phyloP scores from a whole-genome alignment of 92 coral and sea anemone species.

The Siderastrea siderea region DNA sequence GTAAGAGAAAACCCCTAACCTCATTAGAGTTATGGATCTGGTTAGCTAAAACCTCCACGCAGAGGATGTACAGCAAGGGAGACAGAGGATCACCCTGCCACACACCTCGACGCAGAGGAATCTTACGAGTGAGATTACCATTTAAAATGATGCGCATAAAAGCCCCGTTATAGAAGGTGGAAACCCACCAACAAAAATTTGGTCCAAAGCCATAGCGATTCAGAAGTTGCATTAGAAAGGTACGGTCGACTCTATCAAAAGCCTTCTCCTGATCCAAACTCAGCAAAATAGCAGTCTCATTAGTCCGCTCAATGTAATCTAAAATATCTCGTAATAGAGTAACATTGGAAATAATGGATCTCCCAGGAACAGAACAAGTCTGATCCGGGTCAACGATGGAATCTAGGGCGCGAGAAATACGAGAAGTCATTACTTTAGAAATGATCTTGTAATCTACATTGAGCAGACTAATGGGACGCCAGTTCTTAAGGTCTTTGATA shows the following conservation, averaged over 20 bases:
- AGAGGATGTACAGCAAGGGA: slow-evolving; percentile 1
- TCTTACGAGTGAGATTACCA: not conserved
- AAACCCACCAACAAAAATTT: not conserved
- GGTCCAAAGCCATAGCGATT: not conserved
- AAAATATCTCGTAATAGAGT: not conserved
- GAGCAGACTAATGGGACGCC: slow-evolving; percentile 10
- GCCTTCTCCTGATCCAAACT: slow-evolving; percentile 36
- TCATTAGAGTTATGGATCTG: not conserved
- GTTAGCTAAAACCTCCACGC: not conserved
- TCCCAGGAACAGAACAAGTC: not conserved
- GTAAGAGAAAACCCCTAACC: slow-evolving; percentile 22
- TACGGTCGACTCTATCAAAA: not conserved
- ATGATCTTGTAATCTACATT: slow-evolving; percentile 20
- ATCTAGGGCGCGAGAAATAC: not conserved
- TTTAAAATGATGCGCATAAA: not conserved
- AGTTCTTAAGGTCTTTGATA: slow-evolving; percentile 9
- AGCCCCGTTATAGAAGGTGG: not conserved
- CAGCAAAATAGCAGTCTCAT: slow-evolving; percentile 4
- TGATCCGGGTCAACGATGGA: slow-evolving; percentile 3
- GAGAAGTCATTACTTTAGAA: not conserved
- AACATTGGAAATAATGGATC: not conserved
- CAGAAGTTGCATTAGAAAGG: not conserved
- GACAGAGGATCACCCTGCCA: slow-evolving; percentile 30
- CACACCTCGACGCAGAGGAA: not conserved
- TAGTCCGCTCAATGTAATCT: not conserved